These are phyloP conservation scores for Noctua janthina DNA, from an alignment of 2,888 invertebrate species.

Conservation along the genomic window DNA sequence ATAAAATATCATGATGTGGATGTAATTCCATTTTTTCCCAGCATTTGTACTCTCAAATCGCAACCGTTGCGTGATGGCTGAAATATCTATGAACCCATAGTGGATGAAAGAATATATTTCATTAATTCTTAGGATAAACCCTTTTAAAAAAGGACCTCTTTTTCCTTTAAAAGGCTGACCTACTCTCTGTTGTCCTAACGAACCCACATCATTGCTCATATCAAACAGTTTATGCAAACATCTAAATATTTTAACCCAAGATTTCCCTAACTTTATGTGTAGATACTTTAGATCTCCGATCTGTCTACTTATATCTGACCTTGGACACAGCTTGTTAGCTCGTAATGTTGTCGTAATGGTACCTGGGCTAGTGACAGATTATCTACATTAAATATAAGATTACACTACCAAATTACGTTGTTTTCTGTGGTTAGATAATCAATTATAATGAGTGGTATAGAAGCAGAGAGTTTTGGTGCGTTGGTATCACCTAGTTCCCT, in stretches of 20 bases:
- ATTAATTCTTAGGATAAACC: background rate
- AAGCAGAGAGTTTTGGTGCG: too few species aligned
- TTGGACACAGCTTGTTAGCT: constrained; percentile 49
- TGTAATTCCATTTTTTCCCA: background rate
- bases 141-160: background rate
- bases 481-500: too few species aligned
- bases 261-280: constrained; percentile 6
- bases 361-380: background rate
- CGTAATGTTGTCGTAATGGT: constrained; percentile 20
- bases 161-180: background rate
- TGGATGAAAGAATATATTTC: background rate
- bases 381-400: constrained; percentile 16
- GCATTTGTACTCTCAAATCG: background rate
- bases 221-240: background rate
- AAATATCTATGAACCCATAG: background rate
- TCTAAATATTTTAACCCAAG: constrained; percentile 7
- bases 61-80: background rate
- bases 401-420: constrained; percentile 34
- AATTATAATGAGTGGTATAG: background rate
- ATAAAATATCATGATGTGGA: too few species aligned
- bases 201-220: background rate
- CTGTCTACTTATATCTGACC: constrained; percentile 48
- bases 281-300: constrained; percentile 41
- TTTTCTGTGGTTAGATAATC: constrained; percentile 9
- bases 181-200: background rate